phyloP scores from a whole-genome alignment of 1,140 invertebrate species.

The Neelides sp. region DNA sequence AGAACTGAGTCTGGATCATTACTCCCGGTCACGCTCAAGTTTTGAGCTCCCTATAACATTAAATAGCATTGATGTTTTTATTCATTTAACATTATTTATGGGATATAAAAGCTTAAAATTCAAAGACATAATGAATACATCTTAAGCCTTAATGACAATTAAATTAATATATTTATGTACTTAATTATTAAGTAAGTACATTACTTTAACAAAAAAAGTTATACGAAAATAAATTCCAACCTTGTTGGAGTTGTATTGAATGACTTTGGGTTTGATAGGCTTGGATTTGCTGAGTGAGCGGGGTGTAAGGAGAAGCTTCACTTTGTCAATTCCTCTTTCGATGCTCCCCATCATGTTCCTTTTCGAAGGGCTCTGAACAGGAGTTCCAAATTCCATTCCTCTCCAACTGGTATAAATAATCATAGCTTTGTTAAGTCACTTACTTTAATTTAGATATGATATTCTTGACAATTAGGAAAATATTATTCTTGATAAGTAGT shows the following conservation, averaged over 20 bases:
- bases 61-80: too few species aligned
- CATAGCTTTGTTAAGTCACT: too few species aligned
- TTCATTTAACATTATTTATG: too few species aligned
- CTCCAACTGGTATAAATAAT: slow-evolving; percentile 11
- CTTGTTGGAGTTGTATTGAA: slow-evolving; percentile 33
- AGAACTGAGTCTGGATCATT: slow-evolving; percentile 53
- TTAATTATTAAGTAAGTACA: background rate
- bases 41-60: slow-evolving; percentile 50
- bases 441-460: too few species aligned
- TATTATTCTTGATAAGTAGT: background rate
- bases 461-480: too few species aligned
- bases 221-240: too few species aligned
- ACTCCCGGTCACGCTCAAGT: slow-evolving; percentile 56
- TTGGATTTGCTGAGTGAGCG: slow-evolving; percentile 40
- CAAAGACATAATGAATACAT: background rate
- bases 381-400: slow-evolving; percentile 3
- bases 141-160: background rate
- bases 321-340: slow-evolving; percentile 52
- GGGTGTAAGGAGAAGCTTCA: slow-evolving; percentile 57
- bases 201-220: background rate
- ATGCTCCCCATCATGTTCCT: slow-evolving; percentile 53
- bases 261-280: slow-evolving; percentile 27
- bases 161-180: background rate
- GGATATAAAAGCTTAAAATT: background rate
- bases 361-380: slow-evolving; percentile 38